These are phyloP conservation scores for Bombus ignitus DNA, from an alignment of 1,140 invertebrate genomes.

Conservation along the genomic window DNA sequence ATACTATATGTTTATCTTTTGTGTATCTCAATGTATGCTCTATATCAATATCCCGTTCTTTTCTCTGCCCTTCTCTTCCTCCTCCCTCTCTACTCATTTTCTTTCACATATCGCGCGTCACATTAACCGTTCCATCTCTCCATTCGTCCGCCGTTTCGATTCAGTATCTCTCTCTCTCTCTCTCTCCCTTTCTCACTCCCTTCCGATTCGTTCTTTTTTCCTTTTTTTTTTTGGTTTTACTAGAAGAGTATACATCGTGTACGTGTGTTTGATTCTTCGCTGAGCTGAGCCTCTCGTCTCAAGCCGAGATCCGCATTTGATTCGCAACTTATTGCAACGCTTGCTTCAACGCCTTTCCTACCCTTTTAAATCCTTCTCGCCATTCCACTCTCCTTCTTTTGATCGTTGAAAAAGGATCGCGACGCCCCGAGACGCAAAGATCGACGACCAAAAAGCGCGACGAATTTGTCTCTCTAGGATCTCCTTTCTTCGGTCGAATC, in stretches of 20 bases:
- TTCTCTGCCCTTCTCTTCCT: neutral
- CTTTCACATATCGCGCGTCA: conserved; percentile 11
- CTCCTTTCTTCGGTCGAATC: neutral
- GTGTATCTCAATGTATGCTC: conserved; percentile 67
- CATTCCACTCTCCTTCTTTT: neutral
- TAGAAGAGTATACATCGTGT: conserved; percentile 70
- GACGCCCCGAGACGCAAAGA: neutral
- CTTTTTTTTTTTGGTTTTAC: conserved; percentile 43
- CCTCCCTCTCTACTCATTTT: conserved; percentile 55
- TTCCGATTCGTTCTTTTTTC: neutral
- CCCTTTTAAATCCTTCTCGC: neutral
- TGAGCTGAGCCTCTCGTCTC: conserved; percentile 72
- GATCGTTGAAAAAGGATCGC: neutral
- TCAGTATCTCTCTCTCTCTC: conserved; percentile 47
- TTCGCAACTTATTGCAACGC: conserved; percentile 77
- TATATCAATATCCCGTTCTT: conserved; percentile 7
- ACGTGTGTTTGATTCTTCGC: conserved; percentile 77
- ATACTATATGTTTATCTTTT: conserved; percentile 78
- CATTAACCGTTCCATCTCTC: conserved; percentile 50
- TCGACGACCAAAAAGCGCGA: neutral
- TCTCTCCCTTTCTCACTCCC: conserved; percentile 40
- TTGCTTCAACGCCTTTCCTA: conserved; percentile 25
- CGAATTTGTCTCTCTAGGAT: neutral
- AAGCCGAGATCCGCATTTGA: conserved; percentile 75
- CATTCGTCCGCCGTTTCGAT: conserved; percentile 31